Percentiles rank a stretch among this genome's conserved stretches.
Evolutionary conservation across 2,797 vertebrate species (phyloP).

Genomic region (Macrochelys suwanniensis): DNA sequence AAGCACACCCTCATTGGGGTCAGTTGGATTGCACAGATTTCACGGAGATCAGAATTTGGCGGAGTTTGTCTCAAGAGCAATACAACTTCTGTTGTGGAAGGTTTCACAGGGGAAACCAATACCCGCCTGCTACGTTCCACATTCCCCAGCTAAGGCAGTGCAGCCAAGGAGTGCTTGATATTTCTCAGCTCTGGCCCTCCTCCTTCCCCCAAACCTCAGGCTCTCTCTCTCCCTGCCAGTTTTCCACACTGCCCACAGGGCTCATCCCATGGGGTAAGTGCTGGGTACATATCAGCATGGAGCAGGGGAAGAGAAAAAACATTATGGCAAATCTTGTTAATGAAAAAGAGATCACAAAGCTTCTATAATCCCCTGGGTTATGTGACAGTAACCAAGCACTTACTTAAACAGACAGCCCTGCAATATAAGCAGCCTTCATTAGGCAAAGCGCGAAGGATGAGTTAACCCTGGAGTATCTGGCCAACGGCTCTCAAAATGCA

Average conservation of each 20-base stretch:
- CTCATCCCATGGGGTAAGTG: neutral
- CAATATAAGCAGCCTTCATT: constrained; percentile 17
- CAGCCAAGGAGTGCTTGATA: neutral
- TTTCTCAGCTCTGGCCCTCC: constrained; percentile 23
- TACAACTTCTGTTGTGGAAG: neutral
- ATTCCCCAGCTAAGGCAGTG: constrained; percentile 31
- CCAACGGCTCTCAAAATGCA: constrained; percentile 36
- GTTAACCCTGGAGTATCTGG: constrained; percentile 73
- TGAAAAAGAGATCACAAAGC: neutral
- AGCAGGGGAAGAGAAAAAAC: too few relatives aligned
- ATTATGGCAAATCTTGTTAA: neutral
- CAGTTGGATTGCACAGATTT: accelerated
- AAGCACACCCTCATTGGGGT: accelerated
- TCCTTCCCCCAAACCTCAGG: constrained; percentile 25
- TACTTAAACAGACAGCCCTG: constrained; percentile 1
- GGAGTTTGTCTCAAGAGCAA: neutral
- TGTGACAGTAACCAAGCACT: constrained; percentile 28
- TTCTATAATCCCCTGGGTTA: neutral
- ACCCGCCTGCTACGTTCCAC: constrained; percentile 16
- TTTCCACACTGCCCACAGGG: constrained; percentile 3
- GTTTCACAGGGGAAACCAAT: constrained; percentile 9
- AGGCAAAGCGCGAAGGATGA: constrained; percentile 50
- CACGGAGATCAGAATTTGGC: neutral
- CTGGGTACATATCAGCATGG: neutral
- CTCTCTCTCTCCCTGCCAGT: neutral